phyloP scores from a whole-genome alignment of 2,888 invertebrate genomes.

The Rhamnusium bicolor region DNA sequence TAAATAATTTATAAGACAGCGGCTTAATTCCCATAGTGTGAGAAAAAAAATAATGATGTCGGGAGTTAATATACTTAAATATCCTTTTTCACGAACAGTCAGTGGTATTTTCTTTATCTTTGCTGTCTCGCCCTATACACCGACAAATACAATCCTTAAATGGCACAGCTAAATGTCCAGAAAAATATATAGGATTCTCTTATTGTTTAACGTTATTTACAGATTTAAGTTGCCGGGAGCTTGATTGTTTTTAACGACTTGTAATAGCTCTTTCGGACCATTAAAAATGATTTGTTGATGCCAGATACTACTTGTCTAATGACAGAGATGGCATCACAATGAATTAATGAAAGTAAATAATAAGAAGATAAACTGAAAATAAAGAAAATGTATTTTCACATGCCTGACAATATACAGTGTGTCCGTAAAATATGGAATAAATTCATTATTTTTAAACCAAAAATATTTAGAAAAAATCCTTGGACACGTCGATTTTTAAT shows the following conservation, averaged over 20 bases:
- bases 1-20: no score
- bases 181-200: slow-evolving; percentile 21
- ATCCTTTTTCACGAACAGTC: background rate
- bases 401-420: no score
- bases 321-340: background rate
- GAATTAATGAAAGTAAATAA: background rate
- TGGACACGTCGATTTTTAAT: no score
- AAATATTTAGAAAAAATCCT: no score
- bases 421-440: no score
- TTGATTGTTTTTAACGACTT: slow-evolving; percentile 12
- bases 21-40: no score
- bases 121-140: background rate
- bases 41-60: no score
- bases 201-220: slow-evolving; percentile 30
- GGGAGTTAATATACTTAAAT: background rate
- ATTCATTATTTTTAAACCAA: no score
- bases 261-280: background rate
- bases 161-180: slow-evolving; percentile 49
- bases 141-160: slow-evolving; percentile 23
- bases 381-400: no score
- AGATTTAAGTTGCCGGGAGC: background rate
- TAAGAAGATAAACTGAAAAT: background rate
- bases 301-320: no score
- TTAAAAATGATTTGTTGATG: background rate
- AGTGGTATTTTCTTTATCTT: slow-evolving; percentile 6